Conservation (phyloP, 2,113 vertebrate genomes). For the Odocoileus virginianus region DNA sequence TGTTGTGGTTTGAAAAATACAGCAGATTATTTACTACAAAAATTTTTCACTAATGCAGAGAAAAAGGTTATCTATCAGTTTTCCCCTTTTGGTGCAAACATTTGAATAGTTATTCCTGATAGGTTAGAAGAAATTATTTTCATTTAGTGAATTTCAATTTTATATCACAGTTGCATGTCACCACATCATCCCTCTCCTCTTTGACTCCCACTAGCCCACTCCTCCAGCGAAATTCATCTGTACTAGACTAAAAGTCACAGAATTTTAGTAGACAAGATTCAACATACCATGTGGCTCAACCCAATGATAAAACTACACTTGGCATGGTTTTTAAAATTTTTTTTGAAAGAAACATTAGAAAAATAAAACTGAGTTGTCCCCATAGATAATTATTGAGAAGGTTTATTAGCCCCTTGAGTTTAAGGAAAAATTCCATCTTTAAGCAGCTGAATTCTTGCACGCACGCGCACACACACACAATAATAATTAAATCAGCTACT, state of each 20-base stretch:
- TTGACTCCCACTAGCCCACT: neutral
- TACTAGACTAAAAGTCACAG: neutral
- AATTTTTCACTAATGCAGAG: neutral
- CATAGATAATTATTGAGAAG: neutral
- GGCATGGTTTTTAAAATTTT: neutral
- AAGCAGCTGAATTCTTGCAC: neutral
- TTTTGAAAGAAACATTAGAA: slow-evolving; percentile 15
- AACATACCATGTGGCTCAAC: neutral
- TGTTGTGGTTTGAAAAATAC: neutral
- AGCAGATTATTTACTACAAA: neutral
- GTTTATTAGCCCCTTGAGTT: neutral
- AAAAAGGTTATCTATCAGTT: neutral
- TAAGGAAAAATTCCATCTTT: neutral
- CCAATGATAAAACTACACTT: slow-evolving; percentile 1
- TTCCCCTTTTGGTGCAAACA: neutral
- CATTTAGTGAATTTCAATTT: neutral
- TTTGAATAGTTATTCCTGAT: neutral
- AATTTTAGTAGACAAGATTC: slow-evolving; percentile 12
- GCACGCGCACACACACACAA: neutral
- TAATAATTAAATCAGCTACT: neutral
- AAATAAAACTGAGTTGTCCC: neutral
- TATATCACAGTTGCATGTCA: neutral
- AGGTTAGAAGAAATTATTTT: neutral
- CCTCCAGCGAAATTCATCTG: neutral
- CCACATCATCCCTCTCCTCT: neutral